Evolutionary conservation across 2,113 vertebrate species (phyloP).

Genomic region (Platycercus adscitus): DNA sequence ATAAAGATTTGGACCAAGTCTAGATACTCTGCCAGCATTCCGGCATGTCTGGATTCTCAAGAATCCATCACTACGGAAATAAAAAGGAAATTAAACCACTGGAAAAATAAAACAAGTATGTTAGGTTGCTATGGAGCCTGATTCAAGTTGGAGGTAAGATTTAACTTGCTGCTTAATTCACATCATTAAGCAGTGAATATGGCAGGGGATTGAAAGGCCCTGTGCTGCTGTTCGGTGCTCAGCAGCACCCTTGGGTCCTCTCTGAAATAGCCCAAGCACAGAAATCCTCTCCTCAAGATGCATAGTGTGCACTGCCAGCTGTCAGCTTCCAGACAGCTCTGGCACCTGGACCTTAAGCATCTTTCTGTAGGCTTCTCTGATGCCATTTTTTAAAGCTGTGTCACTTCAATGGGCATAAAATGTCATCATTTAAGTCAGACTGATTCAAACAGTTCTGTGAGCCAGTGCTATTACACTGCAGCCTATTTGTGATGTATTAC

Average conservation of each 20-base stretch:
- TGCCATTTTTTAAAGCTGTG: neutral
- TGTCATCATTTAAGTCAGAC: neutral
- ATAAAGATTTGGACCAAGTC: neutral
- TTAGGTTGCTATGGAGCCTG: neutral
- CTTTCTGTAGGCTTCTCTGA: neutral
- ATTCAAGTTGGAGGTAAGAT: neutral
- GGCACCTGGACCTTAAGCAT: accelerated
- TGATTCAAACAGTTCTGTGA: neutral
- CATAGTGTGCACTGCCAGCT: accelerated
- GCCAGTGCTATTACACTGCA: neutral
- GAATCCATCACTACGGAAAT: conserved; percentile 51
- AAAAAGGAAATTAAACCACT: conserved; percentile 63
- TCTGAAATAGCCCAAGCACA: neutral
- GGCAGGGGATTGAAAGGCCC: neutral
- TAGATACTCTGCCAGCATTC: conserved; percentile 11
- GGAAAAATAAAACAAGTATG: conserved; percentile 14
- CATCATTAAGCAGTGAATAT: neutral
- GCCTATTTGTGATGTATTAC: neutral
- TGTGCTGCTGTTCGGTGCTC: accelerated
- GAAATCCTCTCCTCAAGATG: neutral
- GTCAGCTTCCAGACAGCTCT: neutral
- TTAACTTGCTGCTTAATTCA: neutral
- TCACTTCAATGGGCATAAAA: neutral
- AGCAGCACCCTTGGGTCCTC: neutral
- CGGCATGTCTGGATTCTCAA: conserved; percentile 58